A percentile compares a stretch with the other conserved stretches of the same genome.
These are phyloP conservation scores for Ypsolopha scabrella DNA, from an alignment of 2,888 invertebrate species.

Conservation along the genomic window DNA sequence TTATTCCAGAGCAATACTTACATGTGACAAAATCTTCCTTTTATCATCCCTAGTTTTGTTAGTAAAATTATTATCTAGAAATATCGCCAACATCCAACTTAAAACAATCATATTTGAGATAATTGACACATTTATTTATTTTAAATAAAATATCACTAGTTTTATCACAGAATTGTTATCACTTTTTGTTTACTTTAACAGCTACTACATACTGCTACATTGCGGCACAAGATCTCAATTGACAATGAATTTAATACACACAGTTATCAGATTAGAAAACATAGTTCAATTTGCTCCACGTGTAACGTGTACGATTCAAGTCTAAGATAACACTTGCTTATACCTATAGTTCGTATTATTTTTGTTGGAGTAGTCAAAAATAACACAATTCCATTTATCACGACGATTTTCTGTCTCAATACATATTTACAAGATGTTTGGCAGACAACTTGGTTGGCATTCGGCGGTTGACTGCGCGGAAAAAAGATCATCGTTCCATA, in stretches of 20 bases:
- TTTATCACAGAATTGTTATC: slow-evolving; percentile 4
- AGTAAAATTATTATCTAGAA: slow-evolving; percentile 25
- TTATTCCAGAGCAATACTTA: slow-evolving; percentile 18
- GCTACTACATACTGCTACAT: too few species aligned
- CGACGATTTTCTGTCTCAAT: too few species aligned
- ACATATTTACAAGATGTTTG: too few species aligned
- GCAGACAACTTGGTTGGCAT: background rate
- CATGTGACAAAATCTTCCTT: slow-evolving; percentile 18
- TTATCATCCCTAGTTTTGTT: slow-evolving; percentile 22
- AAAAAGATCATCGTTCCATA: background rate
- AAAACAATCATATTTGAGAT: slow-evolving; percentile 45
- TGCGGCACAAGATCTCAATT: too few species aligned
- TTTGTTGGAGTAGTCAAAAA: too few species aligned
- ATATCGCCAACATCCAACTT: slow-evolving; percentile 38
- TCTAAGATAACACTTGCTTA: too few species aligned
- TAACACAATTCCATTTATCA: too few species aligned
- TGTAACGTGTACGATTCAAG: too few species aligned
- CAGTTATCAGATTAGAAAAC: too few species aligned
- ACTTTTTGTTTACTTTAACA: background rate
- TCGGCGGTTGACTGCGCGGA: background rate
- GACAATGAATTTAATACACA: too few species aligned
- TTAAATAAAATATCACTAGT: slow-evolving; percentile 2
- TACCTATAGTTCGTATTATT: too few species aligned
- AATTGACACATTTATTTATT: slow-evolving; percentile 1
- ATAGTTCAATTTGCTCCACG: too few species aligned